phyloP scores from a whole-genome alignment of 2,113 vertebrate genomes.

The Tachuris rubrigastra region DNA sequence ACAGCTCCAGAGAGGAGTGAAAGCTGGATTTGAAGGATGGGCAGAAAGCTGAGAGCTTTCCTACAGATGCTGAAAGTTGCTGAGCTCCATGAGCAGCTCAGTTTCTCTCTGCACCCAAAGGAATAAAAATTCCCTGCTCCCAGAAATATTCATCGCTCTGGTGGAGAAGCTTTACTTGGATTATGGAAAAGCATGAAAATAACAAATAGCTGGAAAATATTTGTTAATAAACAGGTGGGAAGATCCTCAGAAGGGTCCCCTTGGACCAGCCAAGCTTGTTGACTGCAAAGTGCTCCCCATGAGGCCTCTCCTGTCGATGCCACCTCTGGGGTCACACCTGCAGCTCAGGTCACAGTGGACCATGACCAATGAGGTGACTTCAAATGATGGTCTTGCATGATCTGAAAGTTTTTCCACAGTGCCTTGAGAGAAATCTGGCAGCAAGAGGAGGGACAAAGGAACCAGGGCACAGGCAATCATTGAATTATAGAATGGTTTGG shows the following conservation, averaged over 20 bases:
- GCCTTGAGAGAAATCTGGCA: background rate
- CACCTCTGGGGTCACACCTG: accelerated
- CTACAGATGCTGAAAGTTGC: background rate
- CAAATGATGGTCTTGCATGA: background rate
- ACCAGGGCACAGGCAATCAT: background rate
- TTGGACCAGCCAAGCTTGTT: background rate
- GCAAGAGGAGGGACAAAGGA: background rate
- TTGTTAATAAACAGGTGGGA: background rate
- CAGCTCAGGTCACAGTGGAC: background rate
- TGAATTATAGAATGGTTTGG: background rate
- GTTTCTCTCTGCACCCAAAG: background rate
- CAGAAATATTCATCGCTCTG: background rate
- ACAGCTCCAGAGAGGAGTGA: background rate
- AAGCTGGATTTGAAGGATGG: background rate
- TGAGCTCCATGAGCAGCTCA: background rate
- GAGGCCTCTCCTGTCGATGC: accelerated
- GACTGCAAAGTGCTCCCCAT: background rate
- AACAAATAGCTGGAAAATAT: background rate
- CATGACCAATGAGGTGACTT: accelerated
- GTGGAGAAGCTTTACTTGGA: background rate
- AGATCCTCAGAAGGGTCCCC: background rate
- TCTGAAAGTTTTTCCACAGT: background rate
- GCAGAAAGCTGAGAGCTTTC: background rate
- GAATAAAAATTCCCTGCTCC: background rate
- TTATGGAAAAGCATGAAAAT: background rate